These are phyloP conservation scores for Incurvaria masculella DNA, from an alignment of 2,888 invertebrate species.

Conservation along the genomic window DNA sequence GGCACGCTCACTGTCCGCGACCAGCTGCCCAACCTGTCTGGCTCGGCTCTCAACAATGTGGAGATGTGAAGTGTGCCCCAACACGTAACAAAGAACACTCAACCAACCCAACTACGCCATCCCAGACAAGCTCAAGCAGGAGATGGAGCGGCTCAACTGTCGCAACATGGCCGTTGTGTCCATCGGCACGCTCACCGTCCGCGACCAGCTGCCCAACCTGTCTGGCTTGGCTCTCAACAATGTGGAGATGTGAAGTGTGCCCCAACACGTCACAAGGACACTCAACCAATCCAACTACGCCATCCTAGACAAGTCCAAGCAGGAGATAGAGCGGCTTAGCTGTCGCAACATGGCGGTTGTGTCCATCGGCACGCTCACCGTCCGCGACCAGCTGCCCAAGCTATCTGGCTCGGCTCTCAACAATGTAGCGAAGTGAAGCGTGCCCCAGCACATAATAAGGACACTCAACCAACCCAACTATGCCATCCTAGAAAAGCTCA, in stretches of 20 bases:
- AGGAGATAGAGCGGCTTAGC: conserved; percentile 76
- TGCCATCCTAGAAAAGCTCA: conserved; percentile 83
- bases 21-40: conserved; percentile 64
- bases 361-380: conserved; percentile 54
- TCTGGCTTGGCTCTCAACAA: conserved; percentile 77
- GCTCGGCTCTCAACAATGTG: conserved; percentile 75
- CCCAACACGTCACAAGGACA: too few relatives aligned
- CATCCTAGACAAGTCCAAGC: conserved; percentile 77
- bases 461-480: conserved; percentile 90
- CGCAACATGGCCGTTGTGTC: conserved; percentile 59
- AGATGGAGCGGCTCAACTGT: conserved; percentile 75
- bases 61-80: conserved; percentile 68
- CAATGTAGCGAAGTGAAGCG: conserved; percentile 71
- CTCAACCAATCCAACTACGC: conserved; percentile 91
- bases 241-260: conserved; percentile 69
- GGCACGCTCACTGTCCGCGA: conserved; percentile 52
- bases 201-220: conserved; percentile 60
- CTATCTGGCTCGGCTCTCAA: conserved; percentile 75
- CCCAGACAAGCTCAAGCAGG: conserved; percentile 75
- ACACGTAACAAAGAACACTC: conserved; percentile 30
- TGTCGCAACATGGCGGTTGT: conserved; percentile 60
- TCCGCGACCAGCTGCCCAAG: conserved; percentile 58
- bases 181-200: conserved; percentile 51
- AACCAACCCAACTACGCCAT: conserved; percentile 93
- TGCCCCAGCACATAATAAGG: too few relatives aligned